Evolutionary conservation across 2,113 vertebrate species (phyloP).

Genomic region (Progne subis): DNA sequence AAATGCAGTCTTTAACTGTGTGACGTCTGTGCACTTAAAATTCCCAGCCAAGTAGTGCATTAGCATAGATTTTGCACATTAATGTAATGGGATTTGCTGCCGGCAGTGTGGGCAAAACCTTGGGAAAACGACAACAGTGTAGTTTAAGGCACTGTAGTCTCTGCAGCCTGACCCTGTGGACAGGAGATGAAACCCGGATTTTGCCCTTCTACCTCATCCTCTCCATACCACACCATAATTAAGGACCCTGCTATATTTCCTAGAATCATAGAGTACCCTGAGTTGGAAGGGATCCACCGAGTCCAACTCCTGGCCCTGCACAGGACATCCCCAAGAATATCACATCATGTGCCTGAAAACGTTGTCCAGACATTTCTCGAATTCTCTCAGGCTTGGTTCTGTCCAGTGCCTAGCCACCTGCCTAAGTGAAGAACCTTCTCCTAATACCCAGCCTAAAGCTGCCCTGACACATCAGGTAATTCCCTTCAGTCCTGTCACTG

Average conservation of each 20-base stretch:
- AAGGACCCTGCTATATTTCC: background rate
- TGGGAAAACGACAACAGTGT: background rate
- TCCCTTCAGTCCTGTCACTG: background rate
- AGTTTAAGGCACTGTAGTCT: background rate
- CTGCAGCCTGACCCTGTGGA: background rate
- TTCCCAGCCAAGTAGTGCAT: conserved; percentile 19
- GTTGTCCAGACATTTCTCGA: background rate
- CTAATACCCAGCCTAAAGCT: background rate
- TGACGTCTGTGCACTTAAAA: conserved; percentile 33
- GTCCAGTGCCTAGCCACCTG: background rate
- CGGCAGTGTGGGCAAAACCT: background rate
- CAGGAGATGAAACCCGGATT: background rate
- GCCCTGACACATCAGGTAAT: background rate
- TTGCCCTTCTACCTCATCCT: background rate
- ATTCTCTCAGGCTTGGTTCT: background rate
- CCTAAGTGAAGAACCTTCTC: background rate
- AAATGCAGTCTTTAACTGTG: background rate
- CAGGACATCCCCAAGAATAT: background rate
- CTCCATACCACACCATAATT: background rate
- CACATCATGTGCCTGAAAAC: background rate
- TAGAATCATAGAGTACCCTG: background rate
- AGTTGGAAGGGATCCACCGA: accelerated
- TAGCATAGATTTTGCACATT: conserved; percentile 51
- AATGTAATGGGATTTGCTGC: conserved; percentile 9
- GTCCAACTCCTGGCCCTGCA: background rate